Percentiles rank a stretch among this genome's conserved stretches.
Conservation (phyloP, 2,888 invertebrate genomes). For the Patella pellucida region DNA sequence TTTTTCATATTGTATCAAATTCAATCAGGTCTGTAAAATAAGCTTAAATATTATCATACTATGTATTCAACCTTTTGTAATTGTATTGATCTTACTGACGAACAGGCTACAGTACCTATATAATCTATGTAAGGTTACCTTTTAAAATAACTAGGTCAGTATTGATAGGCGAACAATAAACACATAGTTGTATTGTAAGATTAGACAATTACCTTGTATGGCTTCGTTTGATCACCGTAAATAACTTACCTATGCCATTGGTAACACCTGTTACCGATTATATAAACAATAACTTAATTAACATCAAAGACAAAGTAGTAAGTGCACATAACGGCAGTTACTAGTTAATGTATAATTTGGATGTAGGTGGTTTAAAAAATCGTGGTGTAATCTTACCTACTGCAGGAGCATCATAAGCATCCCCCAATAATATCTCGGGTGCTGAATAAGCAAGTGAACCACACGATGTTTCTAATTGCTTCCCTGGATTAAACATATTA, state of each 20-base stretch:
- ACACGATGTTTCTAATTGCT: slow-evolving; percentile 97
- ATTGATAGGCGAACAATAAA: too few relatives aligned
- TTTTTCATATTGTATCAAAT: too few relatives aligned
- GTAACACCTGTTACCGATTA: slow-evolving; percentile 4
- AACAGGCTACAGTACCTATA: too few relatives aligned
- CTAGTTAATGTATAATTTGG: background rate
- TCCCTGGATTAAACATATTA: slow-evolving; percentile 89
- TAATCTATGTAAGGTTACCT: too few relatives aligned
- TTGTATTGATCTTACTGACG: too few relatives aligned
- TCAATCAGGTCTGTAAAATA: too few relatives aligned
- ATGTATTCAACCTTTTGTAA: too few relatives aligned
- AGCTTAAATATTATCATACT: too few relatives aligned
- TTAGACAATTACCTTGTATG: too few relatives aligned
- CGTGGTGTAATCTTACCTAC: slow-evolving; percentile 79
- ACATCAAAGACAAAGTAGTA: slow-evolving; percentile 7
- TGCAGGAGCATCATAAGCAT: slow-evolving; percentile 98
- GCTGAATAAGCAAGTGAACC: slow-evolving; percentile 99
- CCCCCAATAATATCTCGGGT: slow-evolving; percentile 97
- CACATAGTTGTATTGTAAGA: too few relatives aligned
- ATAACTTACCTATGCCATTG: background rate
- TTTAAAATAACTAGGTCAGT: too few relatives aligned
- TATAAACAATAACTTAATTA: background rate
- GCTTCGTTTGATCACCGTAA: too few relatives aligned
- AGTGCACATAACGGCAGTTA: background rate
- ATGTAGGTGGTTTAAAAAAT: background rate